These are phyloP conservation scores for Mormyrus iriodes DNA, from an alignment of 2,113 vertebrate species.

Conservation along the genomic window DNA sequence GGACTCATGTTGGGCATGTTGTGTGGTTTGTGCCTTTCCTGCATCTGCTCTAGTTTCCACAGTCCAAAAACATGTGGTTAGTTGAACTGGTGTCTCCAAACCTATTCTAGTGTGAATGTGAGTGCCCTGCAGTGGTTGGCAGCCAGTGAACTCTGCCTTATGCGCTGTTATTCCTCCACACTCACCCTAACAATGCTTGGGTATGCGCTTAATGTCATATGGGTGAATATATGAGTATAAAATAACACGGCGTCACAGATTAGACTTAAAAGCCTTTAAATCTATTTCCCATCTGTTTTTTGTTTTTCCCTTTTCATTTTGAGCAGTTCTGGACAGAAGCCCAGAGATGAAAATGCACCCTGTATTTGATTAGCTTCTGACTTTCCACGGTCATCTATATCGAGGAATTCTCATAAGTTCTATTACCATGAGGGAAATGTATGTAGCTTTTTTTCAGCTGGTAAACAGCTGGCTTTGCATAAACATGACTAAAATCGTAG, in stretches of 20 bases:
- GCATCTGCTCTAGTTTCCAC: neutral
- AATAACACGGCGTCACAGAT: neutral
- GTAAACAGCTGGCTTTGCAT: slow-evolving; percentile 11
- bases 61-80: neutral
- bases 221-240: neutral
- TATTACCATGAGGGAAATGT: neutral
- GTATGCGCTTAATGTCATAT: neutral
- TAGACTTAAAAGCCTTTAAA: neutral
- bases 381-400: slow-evolving; percentile 20
- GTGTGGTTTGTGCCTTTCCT: neutral
- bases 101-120: neutral
- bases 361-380: slow-evolving; percentile 12
- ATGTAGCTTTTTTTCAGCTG: slow-evolving; percentile 13
- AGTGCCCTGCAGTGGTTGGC: neutral
- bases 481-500: slow-evolving; percentile 14
- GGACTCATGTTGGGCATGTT: too few relatives aligned
- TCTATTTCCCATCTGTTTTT: neutral
- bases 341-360: slow-evolving; percentile 6
- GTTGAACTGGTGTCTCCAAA: neutral
- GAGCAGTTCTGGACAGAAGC: slow-evolving; percentile 11
- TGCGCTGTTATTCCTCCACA: neutral
- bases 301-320: neutral
- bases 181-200: neutral
- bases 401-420: slow-evolving; percentile 9
- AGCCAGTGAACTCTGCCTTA: neutral